A percentile compares a stretch with the other conserved stretches of the same genome.
phyloP scores from a whole-genome alignment of 35 echinoderm and acorn worm genomes.

The Ophiothrix spiculata region DNA sequence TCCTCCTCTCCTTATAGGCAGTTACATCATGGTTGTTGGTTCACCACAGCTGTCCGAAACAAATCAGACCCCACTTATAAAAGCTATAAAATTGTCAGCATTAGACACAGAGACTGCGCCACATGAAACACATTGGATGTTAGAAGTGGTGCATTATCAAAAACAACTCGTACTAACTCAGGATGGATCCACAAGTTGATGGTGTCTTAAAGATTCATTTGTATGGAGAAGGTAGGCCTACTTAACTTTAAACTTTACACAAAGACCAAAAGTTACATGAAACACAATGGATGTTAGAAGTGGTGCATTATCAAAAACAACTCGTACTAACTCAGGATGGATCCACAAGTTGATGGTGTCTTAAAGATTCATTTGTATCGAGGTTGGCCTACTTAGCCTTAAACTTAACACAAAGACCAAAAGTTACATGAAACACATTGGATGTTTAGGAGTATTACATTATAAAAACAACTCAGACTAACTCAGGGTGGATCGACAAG shows the following conservation, averaged over 20 bases:
- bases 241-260: background rate
- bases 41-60: background rate
- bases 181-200: background rate
- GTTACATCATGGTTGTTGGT: background rate
- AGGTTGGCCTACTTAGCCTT: background rate
- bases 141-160: background rate
- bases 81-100: background rate
- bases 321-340: background rate
- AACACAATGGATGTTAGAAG: background rate
- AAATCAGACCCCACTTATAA: background rate
- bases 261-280: background rate
- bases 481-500: background rate
- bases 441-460: background rate
- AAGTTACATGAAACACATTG: background rate
- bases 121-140: constrained; percentile 3
- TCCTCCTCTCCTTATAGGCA: background rate
- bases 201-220: background rate
- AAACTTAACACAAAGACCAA: background rate
- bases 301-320: background rate
- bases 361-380: background rate
- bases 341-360: background rate
- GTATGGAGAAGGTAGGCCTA: background rate
- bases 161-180: background rate
- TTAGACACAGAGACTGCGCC: background rate
- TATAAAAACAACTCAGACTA: background rate